Evolutionary conservation across 2,797 vertebrate genomes (phyloP).

Genomic region (Catostomus latipinnis): DNA sequence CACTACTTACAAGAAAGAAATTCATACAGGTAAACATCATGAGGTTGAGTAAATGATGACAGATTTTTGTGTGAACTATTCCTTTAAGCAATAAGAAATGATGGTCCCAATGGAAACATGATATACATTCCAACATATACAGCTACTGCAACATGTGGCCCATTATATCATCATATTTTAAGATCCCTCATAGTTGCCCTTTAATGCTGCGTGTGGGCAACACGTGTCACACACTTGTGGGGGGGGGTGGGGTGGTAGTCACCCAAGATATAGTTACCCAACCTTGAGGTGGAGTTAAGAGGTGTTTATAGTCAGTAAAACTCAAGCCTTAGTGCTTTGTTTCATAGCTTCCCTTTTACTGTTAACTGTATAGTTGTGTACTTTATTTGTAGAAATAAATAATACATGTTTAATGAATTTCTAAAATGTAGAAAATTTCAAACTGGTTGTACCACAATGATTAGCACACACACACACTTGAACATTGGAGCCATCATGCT

Average conservation of each 20-base stretch:
- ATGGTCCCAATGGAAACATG: conserved; percentile 42
- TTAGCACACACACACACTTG: too few species aligned
- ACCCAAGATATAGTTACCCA: conserved; percentile 25
- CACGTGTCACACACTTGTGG: too few species aligned
- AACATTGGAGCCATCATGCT: too few species aligned
- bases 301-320: conserved; percentile 59
- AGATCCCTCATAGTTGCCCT: conserved; percentile 51
- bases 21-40: too few species aligned
- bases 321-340: conserved; percentile 30
- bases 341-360: conserved; percentile 1
- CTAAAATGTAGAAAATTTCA: too few species aligned
- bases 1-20: too few species aligned
- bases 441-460: too few species aligned
- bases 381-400: too few species aligned
- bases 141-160: conserved; percentile 42
- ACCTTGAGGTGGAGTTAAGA: conserved; percentile 33
- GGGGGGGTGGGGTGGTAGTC: not conserved
- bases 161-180: conserved; percentile 61
- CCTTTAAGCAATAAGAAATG: not conserved
- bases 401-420: too few species aligned
- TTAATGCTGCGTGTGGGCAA: conserved; percentile 40
- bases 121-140: conserved; percentile 15
- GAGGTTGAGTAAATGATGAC: too few species aligned
- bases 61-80: too few species aligned
- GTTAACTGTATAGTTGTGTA: conserved; percentile 10